Evolutionary conservation across 1,140 invertebrate genomes (phyloP), one percentile per base, ranked within the genome.

Genomic region (Archivesica marissinica): DNA sequence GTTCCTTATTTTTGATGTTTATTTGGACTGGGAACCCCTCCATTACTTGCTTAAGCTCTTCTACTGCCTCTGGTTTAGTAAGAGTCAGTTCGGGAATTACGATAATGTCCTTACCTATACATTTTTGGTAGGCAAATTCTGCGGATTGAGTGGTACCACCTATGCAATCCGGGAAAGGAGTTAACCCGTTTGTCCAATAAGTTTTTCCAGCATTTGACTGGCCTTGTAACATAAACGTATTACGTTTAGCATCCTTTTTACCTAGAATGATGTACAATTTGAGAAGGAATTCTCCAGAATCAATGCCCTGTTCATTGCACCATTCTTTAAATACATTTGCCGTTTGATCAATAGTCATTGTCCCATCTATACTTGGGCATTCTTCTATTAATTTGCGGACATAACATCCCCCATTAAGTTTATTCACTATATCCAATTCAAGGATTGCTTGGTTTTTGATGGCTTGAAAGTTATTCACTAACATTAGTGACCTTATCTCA

Each of bases 181-280:
- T 68, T 33, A 68, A 7, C 7, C 25, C 64, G 9, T 68, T 47
- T 11, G 13, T 3, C 70, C 70, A 74, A 47, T 44, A 74, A 6
- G 70, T 74, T 25, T 74, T 74, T 25, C 70, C 70, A 3, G 70
- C 70, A 74, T 74, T 74, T 7, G 15, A 23, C 13, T 13, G 13
- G 9, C 64, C 64, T 11, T 68, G 64, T 33, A 68, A 15, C 4
- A 68, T 13, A 15, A 68, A 39, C 13, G 7, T 11, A 33, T 68
- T 68, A 20, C 17, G 9, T 39, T 68, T 68, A 25, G 28, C 6
- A 6, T 17, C 11, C 9, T 68, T 33, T 23, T 68, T 68, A 23
- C 7, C 30, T 15, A 68, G 38, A 9, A 39, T 68, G 13, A 15
- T 13, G 23, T n/a, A 72, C 20, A 72, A 11, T 11, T 72, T 23